A percentile compares a stretch with the other conserved stretches of the same genome.
Evolutionary conservation across 2,113 vertebrate species (phyloP).

Genomic region (Plectropomus leopardus): DNA sequence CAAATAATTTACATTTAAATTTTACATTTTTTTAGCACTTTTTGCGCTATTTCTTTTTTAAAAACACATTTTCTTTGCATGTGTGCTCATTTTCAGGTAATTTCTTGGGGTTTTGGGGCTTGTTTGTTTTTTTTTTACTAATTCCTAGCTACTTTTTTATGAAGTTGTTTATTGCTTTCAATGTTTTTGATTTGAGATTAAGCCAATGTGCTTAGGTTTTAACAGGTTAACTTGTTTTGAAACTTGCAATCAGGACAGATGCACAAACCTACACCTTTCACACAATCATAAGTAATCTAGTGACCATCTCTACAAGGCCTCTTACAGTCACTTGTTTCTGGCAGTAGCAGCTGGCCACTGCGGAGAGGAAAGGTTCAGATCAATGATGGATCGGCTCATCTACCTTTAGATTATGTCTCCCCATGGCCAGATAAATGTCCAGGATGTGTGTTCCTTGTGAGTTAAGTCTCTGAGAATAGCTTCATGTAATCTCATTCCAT

Average conservation of each 20-base stretch:
- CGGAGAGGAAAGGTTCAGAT: conserved; percentile 27
- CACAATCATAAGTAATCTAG: neutral
- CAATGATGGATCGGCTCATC: conserved; percentile 65
- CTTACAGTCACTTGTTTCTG: conserved; percentile 15
- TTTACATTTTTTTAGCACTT: too few relatives aligned
- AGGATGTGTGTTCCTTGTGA: conserved; percentile 42
- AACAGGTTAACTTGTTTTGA: too few relatives aligned
- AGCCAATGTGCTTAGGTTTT: too few relatives aligned
- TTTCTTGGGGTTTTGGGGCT: too few relatives aligned
- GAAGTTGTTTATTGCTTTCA: too few relatives aligned
- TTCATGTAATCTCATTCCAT: conserved; percentile 64
- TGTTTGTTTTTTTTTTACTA: too few relatives aligned
- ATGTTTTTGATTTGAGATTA: too few relatives aligned
- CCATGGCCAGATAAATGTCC: conserved; percentile 62
- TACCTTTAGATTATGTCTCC: conserved; percentile 49
- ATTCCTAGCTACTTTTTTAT: too few relatives aligned
- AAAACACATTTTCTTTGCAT: too few relatives aligned
- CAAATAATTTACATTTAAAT: too few relatives aligned
- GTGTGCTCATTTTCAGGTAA: too few relatives aligned
- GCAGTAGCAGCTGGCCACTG: neutral
- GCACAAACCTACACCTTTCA: neutral
- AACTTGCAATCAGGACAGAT: neutral
- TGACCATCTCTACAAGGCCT: neutral
- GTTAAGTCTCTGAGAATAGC: conserved; percentile 51
- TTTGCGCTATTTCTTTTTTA: too few relatives aligned